Evolutionary conservation across 37 sponge, comb jelly and placozoan species (phyloP).

Genomic region (Chondrosia reniformis): DNA sequence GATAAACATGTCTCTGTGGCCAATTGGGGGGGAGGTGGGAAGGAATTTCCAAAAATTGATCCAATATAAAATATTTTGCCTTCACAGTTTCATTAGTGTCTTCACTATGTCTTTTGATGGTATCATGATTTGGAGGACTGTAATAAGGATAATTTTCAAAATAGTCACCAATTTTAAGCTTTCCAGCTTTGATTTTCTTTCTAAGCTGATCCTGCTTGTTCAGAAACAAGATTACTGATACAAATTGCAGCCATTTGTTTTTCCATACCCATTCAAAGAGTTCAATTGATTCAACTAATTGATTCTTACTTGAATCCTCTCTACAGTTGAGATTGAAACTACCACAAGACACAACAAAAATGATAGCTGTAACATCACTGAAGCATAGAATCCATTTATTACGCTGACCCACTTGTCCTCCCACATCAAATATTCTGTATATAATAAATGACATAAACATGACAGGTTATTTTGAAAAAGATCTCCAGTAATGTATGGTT

Average conservation of each 20-base stretch:
- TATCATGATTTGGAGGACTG: constrained; percentile 36
- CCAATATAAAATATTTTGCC: constrained; percentile 82
- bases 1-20: constrained; percentile 68
- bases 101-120: constrained; percentile 29
- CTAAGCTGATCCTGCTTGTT: constrained; percentile 95
- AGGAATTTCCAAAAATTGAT: constrained; percentile 82
- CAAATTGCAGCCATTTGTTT: constrained; percentile 86
- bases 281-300: constrained; percentile 79
- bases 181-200: constrained; percentile 57
- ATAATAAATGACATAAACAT: too few relatives aligned
- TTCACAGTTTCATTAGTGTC: constrained; percentile 42
- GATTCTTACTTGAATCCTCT: constrained; percentile 86
- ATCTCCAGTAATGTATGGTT: too few relatives aligned
- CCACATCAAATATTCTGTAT: constrained; percentile 95
- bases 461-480: too few relatives aligned
- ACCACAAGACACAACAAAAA: constrained; percentile 91
- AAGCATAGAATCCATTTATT: constrained; percentile 99
- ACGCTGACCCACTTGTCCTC: constrained; percentile 93
- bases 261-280: constrained; percentile 97
- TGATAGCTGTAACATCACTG: constrained; percentile 98
- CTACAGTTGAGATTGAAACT: constrained; percentile 87
- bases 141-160: constrained; percentile 73
- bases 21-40: background rate
- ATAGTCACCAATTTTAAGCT: constrained; percentile 64
- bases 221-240: constrained; percentile 92